A percentile compares a stretch with the other conserved stretches of the same genome.
Conservation (phyloP, 2,797 vertebrate species). For the Karalla daura region DNA sequence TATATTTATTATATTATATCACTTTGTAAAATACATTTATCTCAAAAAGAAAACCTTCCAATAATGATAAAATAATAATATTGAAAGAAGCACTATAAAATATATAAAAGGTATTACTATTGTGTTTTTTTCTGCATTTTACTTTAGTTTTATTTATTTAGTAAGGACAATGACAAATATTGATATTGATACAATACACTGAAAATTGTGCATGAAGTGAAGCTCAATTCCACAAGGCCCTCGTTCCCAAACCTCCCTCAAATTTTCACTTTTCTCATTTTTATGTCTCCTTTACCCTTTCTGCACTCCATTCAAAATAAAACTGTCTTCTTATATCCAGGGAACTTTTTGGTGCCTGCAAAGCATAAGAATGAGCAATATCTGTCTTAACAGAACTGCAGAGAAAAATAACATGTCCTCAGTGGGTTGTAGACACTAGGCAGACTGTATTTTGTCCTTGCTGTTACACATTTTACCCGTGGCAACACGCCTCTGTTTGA, state of each 20-base stretch:
- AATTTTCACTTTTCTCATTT: not conserved
- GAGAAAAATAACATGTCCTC: too few species aligned
- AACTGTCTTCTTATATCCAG: too few species aligned
- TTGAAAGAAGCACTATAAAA: fast-evolving
- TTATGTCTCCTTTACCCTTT: not conserved
- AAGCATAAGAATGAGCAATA: too few species aligned
- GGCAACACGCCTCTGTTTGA: not conserved
- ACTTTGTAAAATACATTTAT: too few species aligned
- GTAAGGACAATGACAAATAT: not conserved
- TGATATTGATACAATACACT: not conserved
- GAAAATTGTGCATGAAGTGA: not conserved
- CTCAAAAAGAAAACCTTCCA: too few species aligned
- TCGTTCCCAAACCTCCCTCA: not conserved
- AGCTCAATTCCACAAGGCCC: not conserved
- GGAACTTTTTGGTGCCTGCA: too few species aligned
- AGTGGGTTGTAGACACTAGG: too few species aligned
- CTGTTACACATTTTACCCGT: not conserved
- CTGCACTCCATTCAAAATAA: not conserved
- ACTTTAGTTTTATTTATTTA: not conserved
- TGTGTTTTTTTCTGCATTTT: not conserved
- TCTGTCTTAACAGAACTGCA: too few species aligned
- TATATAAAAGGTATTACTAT: not conserved
- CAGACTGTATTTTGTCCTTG: too few species aligned
- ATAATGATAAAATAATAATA: constrained; percentile 1
- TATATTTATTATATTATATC: too few species aligned